Evolutionary conservation across 2,113 vertebrate genomes (phyloP), one percentile per base, ranked within the genome.

Genomic region (Diphyllodes magnificus): DNA sequence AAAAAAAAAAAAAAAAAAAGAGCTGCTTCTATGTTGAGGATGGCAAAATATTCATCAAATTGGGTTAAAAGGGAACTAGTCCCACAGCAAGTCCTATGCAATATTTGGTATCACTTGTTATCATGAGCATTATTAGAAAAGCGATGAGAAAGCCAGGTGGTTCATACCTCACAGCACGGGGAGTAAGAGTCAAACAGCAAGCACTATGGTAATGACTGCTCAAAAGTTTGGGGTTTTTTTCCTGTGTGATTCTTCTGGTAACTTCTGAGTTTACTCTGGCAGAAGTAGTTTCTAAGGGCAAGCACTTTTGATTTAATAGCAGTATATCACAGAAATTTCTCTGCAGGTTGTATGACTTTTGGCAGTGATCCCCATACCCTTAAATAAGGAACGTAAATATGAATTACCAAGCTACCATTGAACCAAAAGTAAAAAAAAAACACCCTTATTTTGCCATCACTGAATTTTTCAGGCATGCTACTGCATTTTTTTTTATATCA

Each of bases 1-100:
- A 81, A 89, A 89, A 87, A 94, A 53, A 59, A 81, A 90, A 83
- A 88, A n/a, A 56, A 82, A 92, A 88, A 87, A 93, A 50, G 56
- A 75, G 79, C 56, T 75, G 90, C 40, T 81, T 39, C 65, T 79
- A 6, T 53, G 77, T 77, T 66, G 95, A 79, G 59, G 72, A 92
- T 22, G 77, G 90, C 39, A 96, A 96, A 93, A 40, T 25, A 81
- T 42, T 64, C 73, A 92, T 39, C 61, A 95, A 93, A 96, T 90
- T 72, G 93, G 64, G 77, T 94, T 96, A 94, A 96, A 96, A 92
- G 68, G 77, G 93, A 97, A 92, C 7, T 15, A 95, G 88, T 95
- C 83, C 82, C 77, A 68, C 18, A 82, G 91, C 65, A 94, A 94
- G 79, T 37, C 82, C 95, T 86, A 75, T 40, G 23, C 79, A 95